These are phyloP conservation scores for Lampris incognitus DNA, from an alignment of 2,113 vertebrate genomes.

Conservation along the genomic window DNA sequence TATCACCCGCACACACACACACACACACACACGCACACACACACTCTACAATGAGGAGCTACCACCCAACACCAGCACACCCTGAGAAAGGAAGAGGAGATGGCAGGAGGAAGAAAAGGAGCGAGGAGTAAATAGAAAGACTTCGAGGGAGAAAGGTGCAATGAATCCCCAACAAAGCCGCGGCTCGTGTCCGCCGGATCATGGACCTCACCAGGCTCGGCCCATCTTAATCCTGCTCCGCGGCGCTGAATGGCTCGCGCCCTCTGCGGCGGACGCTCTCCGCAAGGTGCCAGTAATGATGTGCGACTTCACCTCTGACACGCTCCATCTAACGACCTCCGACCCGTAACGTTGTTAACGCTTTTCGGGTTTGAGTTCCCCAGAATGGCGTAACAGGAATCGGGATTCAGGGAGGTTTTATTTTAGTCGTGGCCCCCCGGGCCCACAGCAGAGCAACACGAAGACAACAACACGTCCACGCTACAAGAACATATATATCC, in stretches of 20 bases:
- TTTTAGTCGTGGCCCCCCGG: not conserved
- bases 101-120: constrained; percentile 61
- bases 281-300: constrained; percentile 28
- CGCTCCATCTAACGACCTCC: not conserved
- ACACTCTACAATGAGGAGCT: constrained; percentile 77
- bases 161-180: constrained; percentile 75
- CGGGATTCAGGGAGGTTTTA: not conserved
- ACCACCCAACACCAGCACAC: constrained; percentile 75
- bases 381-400: not conserved
- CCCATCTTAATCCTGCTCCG: constrained; percentile 64
- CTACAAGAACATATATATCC: too few relatives aligned
- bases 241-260: constrained; percentile 54
- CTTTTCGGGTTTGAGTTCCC: not conserved
- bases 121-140: constrained; percentile 74
- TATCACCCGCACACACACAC: constrained; percentile 83
- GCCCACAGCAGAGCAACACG: too few relatives aligned
- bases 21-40: constrained; percentile 63
- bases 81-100: constrained; percentile 67
- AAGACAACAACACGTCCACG: too few relatives aligned
- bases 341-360: too few relatives aligned
- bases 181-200: constrained; percentile 70
- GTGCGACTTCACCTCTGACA: not conserved
- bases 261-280: constrained; percentile 35
- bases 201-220: constrained; percentile 68
- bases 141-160: constrained; percentile 72